A percentile compares a stretch with the other conserved stretches of the same genome.
phyloP scores from a whole-genome alignment of 2,888 invertebrate genomes.

The Dryocosmus kuriphilus region DNA sequence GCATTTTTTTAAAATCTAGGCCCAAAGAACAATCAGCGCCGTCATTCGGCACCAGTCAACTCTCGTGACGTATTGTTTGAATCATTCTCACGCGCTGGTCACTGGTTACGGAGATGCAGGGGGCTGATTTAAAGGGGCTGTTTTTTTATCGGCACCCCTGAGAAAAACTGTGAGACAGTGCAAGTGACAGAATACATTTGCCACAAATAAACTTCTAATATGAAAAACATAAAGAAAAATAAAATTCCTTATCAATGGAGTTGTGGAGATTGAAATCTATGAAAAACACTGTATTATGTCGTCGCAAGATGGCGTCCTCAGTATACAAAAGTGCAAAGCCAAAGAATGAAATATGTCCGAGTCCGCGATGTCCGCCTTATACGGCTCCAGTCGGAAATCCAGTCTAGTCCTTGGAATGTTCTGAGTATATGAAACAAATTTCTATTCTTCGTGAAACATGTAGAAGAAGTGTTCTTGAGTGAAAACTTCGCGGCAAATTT shows the following conservation, averaged over 20 bases:
- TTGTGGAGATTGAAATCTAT: not conserved
- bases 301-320: conserved; percentile 32
- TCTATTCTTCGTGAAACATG: conserved; percentile 33
- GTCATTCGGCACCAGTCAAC: no score
- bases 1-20: no score
- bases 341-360: conserved; percentile 35
- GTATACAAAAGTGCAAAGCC: conserved; percentile 8
- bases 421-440: conserved; percentile 35
- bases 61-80: no score
- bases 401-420: conserved; percentile 43
- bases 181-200: not conserved
- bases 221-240: not conserved
- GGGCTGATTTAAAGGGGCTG: not conserved
- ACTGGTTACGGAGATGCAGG: no score
- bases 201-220: not conserved
- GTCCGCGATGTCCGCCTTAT: conserved; percentile 49
- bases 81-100: no score
- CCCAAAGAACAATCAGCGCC: no score
- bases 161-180: conserved; percentile 6
- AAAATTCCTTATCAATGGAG: conserved; percentile 27
- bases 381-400: conserved; percentile 48
- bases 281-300: conserved; percentile 1
- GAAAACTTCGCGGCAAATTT: conserved; percentile 20
- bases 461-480: conserved; percentile 28
- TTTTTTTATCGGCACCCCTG: not conserved